Evolutionary conservation across 2,888 invertebrate genomes (phyloP).

Genomic region (Acronicta psi): DNA sequence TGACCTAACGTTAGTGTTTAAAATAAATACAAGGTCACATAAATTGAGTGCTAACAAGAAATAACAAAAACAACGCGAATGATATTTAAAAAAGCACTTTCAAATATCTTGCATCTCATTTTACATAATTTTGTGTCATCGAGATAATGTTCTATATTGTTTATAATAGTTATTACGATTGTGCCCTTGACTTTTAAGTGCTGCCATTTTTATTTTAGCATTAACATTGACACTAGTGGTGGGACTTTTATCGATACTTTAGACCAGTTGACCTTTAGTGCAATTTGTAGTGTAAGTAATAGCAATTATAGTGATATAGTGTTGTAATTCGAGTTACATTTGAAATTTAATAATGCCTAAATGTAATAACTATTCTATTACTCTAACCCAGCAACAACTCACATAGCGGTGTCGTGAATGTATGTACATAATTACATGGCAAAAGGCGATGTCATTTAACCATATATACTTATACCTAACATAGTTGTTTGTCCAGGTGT

Average conservation of each 20-base stretch:
- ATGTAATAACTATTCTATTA: conserved; percentile 17
- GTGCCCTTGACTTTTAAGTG: conserved; percentile 48
- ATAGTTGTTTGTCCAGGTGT: conserved; percentile 6
- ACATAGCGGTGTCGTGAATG: conserved; percentile 10
- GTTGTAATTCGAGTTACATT: too few species aligned
- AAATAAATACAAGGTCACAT: conserved; percentile 34
- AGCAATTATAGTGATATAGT: background rate
- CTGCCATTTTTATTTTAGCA: conserved; percentile 34
- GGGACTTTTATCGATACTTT: conserved; percentile 12
- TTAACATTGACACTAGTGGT: conserved; percentile 19
- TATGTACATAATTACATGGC: conserved; percentile 18
- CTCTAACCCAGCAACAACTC: background rate
- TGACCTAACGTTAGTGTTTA: conserved; percentile 17
- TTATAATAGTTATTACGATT: conserved; percentile 38
- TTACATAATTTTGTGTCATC: conserved; percentile 26
- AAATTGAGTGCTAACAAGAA: conserved; percentile 18
- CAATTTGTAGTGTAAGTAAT: too few species aligned
- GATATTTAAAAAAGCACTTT: conserved; percentile 11
- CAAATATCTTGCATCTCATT: conserved; percentile 3
- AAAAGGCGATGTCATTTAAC: conserved; percentile 10
- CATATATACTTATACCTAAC: too few species aligned
- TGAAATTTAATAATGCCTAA: conserved; percentile 2
- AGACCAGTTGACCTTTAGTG: background rate
- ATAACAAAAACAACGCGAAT: background rate
- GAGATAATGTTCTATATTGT: conserved; percentile 9